Percentiles rank a stretch among this genome's conserved stretches.
Evolutionary conservation across 2,797 vertebrate species (phyloP).

Genomic region (Esox lucius): DNA sequence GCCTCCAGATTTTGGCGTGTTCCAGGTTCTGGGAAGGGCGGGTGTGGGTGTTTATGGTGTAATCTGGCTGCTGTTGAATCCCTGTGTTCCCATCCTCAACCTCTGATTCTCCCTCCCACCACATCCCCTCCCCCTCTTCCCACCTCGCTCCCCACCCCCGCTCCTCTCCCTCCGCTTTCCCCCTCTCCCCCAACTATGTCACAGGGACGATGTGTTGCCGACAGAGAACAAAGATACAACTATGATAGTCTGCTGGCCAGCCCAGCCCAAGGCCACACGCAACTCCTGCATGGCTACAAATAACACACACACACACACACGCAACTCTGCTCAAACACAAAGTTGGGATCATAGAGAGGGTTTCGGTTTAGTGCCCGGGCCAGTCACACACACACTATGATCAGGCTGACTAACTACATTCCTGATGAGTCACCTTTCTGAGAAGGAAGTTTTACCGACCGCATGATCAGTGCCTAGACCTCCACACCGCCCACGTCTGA

Average conservation of each 20-base stretch:
- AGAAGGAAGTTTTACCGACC: slow-evolving; percentile 58
- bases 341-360: slow-evolving; percentile 10
- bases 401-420: slow-evolving; percentile 60
- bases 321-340: background rate
- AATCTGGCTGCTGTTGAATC: background rate
- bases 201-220: slow-evolving; percentile 42
- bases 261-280: slow-evolving; percentile 30
- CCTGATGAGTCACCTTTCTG: slow-evolving; percentile 69
- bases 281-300: slow-evolving; percentile 43
- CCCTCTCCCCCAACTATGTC: slow-evolving; percentile 26
- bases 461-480: slow-evolving; percentile 55
- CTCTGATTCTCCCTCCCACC: too few relatives aligned
- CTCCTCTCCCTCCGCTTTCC: slow-evolving; percentile 30
- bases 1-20: slow-evolving; percentile 26
- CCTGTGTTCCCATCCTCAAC: too few relatives aligned
- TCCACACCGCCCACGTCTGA: slow-evolving; percentile 29
- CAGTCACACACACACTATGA: slow-evolving; percentile 7
- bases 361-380: slow-evolving; percentile 6
- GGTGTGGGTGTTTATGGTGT: slow-evolving; percentile 31
- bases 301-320: background rate
- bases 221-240: slow-evolving; percentile 40
- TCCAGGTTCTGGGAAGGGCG: slow-evolving; percentile 35
- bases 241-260: slow-evolving; percentile 27
- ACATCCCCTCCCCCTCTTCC: too few relatives aligned
- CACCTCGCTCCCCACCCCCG: background rate